Evolutionary conservation across 2,113 vertebrate genomes (phyloP).

Genomic region (Sorex fumeus): DNA sequence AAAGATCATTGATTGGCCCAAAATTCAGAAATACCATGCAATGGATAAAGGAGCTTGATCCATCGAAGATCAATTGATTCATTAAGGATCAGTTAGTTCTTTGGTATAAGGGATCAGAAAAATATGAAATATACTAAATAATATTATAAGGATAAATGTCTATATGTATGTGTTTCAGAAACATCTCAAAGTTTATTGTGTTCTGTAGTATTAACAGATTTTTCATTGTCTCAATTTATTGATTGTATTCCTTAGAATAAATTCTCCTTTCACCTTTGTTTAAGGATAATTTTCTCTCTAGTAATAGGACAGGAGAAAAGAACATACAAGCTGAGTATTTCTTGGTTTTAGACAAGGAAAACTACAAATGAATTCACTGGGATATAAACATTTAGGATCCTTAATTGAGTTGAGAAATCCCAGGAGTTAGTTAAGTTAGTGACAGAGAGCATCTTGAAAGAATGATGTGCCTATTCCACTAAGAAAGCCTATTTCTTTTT

Average conservation of each 20-base stretch:
- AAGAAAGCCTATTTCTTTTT: conserved; percentile 2
- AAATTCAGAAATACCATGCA: background rate
- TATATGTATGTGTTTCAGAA: background rate
- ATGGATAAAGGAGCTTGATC: background rate
- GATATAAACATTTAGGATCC: background rate
- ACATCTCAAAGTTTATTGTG: background rate
- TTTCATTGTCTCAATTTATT: conserved; percentile 27
- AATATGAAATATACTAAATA: background rate
- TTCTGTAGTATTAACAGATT: background rate
- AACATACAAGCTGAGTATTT: background rate
- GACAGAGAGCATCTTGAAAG: background rate
- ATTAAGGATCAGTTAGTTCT: background rate
- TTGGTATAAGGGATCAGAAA: background rate
- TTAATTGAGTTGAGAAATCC: background rate
- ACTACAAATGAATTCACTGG: background rate
- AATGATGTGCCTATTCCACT: background rate
- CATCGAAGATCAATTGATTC: too few species aligned
- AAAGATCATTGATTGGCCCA: background rate
- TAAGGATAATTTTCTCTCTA: conserved; percentile 10
- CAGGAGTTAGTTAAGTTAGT: conserved; percentile 15
- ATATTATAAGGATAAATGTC: background rate
- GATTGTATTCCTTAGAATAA: background rate
- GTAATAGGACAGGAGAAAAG: background rate
- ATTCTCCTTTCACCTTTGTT: background rate
- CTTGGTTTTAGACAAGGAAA: conserved; percentile 34